A percentile compares a stretch with the other conserved stretches of the same genome.
These are phyloP conservation scores for Galbula dea DNA, from an alignment of 2,113 vertebrate species.

Conservation along the genomic window DNA sequence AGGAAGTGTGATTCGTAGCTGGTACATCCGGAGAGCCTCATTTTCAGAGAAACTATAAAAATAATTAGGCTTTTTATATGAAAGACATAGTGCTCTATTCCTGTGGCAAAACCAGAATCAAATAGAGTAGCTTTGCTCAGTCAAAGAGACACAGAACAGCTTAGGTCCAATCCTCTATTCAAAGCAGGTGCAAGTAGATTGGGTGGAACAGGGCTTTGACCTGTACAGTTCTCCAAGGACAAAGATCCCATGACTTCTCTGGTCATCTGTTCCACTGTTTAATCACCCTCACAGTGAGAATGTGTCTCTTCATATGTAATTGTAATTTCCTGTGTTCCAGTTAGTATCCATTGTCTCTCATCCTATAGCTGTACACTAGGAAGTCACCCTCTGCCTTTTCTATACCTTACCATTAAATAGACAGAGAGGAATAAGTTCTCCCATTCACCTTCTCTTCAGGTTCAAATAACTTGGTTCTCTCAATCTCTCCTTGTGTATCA, in stretches of 20 bases:
- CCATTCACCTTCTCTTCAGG: background rate
- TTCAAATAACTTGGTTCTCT: background rate
- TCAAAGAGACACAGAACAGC: background rate
- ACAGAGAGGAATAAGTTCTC: background rate
- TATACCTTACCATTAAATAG: background rate
- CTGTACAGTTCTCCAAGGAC: background rate
- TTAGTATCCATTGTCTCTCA: background rate
- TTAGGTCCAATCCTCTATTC: background rate
- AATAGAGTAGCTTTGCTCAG: background rate
- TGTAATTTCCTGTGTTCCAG: background rate
- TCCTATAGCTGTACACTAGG: background rate
- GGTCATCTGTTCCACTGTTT: background rate
- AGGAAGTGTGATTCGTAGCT: background rate
- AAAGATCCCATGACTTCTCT: background rate
- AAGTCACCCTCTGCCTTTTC: background rate
- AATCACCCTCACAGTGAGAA: background rate
- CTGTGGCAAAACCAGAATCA: background rate
- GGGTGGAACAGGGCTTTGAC: background rate
- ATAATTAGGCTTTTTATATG: background rate
- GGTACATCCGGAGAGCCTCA: background rate
- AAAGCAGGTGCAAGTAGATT: background rate
- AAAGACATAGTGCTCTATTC: background rate
- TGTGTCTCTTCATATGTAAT: background rate
- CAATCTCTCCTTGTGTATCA: background rate
- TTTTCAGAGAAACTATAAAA: background rate